Evolutionary conservation across 2,888 invertebrate genomes (phyloP).

Genomic region (Pachymerium ferrugineum): DNA sequence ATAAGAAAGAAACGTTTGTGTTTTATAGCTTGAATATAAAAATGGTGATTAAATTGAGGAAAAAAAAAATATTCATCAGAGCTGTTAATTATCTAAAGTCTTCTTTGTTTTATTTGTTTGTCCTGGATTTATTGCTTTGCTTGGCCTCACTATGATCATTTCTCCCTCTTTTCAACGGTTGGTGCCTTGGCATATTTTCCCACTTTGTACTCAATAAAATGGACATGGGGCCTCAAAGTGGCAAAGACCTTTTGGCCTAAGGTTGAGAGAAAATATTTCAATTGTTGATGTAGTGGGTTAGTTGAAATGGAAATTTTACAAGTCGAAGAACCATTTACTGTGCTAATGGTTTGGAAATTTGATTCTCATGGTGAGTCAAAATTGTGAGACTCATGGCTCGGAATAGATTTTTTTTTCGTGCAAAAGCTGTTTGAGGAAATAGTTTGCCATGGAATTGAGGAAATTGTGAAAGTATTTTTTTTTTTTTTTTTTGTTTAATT

Average conservation of each 20-base stretch:
- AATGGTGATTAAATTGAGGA: background rate
- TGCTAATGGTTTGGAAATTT: too few relatives aligned
- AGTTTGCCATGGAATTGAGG: too few relatives aligned
- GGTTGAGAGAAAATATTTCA: too few relatives aligned
- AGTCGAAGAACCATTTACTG: too few relatives aligned
- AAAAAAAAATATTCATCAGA: background rate
- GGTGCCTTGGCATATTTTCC: slow-evolving; percentile 27
- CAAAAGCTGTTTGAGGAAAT: too few relatives aligned
- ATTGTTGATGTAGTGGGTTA: background rate
- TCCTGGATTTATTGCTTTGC: slow-evolving; percentile 20
- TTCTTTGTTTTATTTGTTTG: slow-evolving; percentile 19
- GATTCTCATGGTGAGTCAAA: too few relatives aligned
- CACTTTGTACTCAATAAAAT: slow-evolving; percentile 10
- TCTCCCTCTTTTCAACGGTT: slow-evolving; percentile 23
- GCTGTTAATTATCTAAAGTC: background rate
- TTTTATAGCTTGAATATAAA: background rate
- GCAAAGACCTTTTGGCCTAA: slow-evolving; percentile 6
- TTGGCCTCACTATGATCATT: slow-evolving; percentile 19
- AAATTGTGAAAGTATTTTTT: too few relatives aligned
- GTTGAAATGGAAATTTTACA: background rate
- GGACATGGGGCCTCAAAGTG: background rate
- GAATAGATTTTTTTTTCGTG: too few relatives aligned
- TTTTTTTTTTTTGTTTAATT: too few relatives aligned
- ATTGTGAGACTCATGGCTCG: too few relatives aligned
- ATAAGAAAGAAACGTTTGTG: background rate